phyloP scores from a whole-genome alignment of 1,140 invertebrate genomes.

The Lanistes nyassanus region DNA sequence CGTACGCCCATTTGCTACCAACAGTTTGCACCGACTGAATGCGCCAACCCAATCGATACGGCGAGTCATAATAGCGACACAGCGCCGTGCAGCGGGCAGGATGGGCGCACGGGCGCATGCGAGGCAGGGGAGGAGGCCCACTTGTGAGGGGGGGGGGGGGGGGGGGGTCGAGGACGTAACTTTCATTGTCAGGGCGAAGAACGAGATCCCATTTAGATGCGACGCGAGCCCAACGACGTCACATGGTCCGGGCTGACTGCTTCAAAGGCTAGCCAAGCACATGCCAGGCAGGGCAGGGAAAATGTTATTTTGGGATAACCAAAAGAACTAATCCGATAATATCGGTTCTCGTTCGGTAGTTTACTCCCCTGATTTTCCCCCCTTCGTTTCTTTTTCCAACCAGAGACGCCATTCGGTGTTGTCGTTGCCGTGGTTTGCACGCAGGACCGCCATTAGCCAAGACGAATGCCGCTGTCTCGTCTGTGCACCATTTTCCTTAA shows the following conservation, averaged over 20 bases:
- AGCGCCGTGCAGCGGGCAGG: neutral
- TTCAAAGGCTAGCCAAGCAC: neutral
- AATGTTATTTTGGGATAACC: neutral
- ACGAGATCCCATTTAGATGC: neutral
- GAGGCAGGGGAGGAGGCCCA: neutral
- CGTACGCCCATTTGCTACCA: too few species aligned
- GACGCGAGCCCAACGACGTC: neutral
- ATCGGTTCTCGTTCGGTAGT: too few species aligned
- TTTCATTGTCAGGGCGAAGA: neutral
- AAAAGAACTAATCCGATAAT: neutral
- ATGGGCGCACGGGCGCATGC: too few species aligned
- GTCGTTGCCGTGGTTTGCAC: too few species aligned
- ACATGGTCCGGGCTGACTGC: neutral
- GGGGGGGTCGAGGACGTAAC: neutral
- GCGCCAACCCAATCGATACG: too few species aligned
- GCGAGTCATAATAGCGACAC: neutral
- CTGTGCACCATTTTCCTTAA: too few species aligned
- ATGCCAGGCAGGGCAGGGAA: neutral
- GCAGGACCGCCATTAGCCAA: too few species aligned
- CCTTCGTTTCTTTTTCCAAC: too few species aligned
- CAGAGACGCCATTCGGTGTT: too few species aligned
- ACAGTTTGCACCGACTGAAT: constrained; percentile 10
- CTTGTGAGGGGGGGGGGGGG: neutral
- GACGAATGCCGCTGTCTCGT: too few species aligned
- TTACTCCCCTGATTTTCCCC: too few species aligned